Percentiles rank a stretch among this genome's conserved stretches.
phyloP scores from a whole-genome alignment of 2,797 vertebrate species.

The Rallus crepitans region DNA sequence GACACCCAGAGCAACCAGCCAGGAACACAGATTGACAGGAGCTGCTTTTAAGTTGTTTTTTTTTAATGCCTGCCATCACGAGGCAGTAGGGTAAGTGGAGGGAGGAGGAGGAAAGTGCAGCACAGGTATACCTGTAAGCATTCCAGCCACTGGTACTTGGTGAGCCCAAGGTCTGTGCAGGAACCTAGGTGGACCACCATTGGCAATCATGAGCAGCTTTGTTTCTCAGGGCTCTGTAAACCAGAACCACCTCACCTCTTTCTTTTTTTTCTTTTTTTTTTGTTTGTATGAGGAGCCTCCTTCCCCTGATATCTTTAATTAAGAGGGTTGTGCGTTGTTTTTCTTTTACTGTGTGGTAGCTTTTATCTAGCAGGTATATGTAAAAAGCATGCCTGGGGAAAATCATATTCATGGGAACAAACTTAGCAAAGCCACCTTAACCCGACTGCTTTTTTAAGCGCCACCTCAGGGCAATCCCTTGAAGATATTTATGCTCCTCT shows the following conservation, averaged over 20 bases:
- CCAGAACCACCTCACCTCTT: not conserved
- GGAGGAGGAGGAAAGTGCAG: not conserved
- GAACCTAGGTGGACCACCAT: not conserved
- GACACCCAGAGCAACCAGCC: not conserved
- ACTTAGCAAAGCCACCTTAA: conserved; percentile 64
- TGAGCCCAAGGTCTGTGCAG: not conserved
- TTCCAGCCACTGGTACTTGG: not conserved
- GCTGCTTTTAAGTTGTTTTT: not conserved
- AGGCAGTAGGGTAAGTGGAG: not conserved
- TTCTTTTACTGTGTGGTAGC: conserved; percentile 60
- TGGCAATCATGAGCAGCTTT: not conserved
- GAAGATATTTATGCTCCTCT: conserved; percentile 60
- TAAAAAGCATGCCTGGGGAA: conserved; percentile 63
- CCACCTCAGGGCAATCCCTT: conserved; percentile 58
- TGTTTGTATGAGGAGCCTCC: not conserved
- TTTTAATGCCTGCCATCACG: not conserved
- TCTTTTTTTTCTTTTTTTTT: not conserved
- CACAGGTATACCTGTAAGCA: accelerated
- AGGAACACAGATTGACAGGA: not conserved
- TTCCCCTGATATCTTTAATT: conserved; percentile 66
- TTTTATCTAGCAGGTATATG: conserved; percentile 70
- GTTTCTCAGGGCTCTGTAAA: conserved; percentile 17
- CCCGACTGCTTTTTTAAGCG: conserved; percentile 63
- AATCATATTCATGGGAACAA: conserved; percentile 73
- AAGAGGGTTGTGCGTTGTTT: conserved; percentile 52